Evolutionary conservation across 2,113 vertebrate species (phyloP).

Genomic region (Pollachius pollachius): DNA sequence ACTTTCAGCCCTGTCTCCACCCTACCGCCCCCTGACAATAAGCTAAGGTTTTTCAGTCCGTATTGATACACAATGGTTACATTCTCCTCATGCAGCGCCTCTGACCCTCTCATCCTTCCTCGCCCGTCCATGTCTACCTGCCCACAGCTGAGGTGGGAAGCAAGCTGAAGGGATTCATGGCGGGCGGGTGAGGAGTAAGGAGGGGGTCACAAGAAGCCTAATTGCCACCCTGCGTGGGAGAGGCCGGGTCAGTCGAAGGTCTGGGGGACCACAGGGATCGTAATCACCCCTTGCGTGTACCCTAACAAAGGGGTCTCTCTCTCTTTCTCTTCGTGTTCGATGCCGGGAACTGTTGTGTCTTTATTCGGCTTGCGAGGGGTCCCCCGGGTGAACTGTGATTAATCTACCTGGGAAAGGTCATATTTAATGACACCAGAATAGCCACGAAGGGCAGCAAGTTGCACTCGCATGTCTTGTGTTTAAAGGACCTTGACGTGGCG

Average conservation of each 20-base stretch:
- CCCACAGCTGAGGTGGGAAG: background rate
- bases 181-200: constrained; percentile 1
- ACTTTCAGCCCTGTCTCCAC: constrained; percentile 26
- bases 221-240: constrained; percentile 55
- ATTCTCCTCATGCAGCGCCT: constrained; percentile 43
- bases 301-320: constrained; percentile 39
- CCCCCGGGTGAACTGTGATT: constrained; percentile 40
- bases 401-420: constrained; percentile 63
- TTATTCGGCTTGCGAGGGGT: constrained; percentile 30
- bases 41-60: constrained; percentile 18
- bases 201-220: constrained; percentile 43
- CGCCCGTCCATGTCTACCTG: background rate
- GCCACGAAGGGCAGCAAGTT: too few species aligned
- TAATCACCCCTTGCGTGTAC: constrained; percentile 53
- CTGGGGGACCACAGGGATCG: constrained; percentile 41
- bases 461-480: too few species aligned
- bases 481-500: too few species aligned
- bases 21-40: constrained; percentile 46
- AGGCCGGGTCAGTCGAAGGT: constrained; percentile 36
- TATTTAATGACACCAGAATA: constrained; percentile 35
- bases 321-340: background rate
- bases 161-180: background rate
- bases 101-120: constrained; percentile 16
- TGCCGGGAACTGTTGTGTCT: constrained; percentile 44
- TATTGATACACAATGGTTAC: constrained; percentile 47